Conservation (phyloP, 2,113 vertebrate genomes). For the Pluvialis apricaria region DNA sequence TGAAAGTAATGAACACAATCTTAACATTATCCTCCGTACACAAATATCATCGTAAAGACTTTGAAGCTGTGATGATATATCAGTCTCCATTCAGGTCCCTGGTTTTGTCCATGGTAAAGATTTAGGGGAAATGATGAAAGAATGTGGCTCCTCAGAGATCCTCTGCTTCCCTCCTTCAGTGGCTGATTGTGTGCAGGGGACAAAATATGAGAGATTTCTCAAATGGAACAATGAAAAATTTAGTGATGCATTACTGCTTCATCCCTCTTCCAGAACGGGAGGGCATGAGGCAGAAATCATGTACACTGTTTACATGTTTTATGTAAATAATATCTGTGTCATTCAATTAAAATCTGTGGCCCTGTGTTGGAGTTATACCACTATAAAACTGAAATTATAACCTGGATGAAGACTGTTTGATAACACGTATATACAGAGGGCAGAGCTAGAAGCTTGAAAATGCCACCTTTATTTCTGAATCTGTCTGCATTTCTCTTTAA, state of each 20-base stretch:
- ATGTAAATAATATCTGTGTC: neutral
- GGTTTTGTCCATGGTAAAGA: neutral
- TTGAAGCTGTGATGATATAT: neutral
- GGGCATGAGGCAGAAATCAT: neutral
- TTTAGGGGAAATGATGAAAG: neutral
- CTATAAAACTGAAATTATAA: conserved; percentile 1
- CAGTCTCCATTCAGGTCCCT: neutral
- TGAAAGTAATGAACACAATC: neutral
- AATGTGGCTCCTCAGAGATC: neutral
- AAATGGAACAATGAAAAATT: neutral
- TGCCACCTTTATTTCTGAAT: neutral
- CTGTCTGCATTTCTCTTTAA: neutral
- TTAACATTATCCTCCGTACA: neutral
- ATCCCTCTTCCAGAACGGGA: neutral
- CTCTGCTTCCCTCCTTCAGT: neutral
- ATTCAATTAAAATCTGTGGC: neutral
- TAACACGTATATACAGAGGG: neutral
- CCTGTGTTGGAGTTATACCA: neutral
- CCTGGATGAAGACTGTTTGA: neutral
- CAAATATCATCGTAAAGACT: neutral
- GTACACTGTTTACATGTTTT: neutral
- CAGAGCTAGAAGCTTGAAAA: neutral
- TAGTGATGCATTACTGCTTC: neutral
- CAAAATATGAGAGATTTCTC: neutral
- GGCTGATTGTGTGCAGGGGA: neutral